Evolutionary conservation across 2,888 invertebrate species (phyloP).

Genomic region (Leptogaster cylindrica): DNA sequence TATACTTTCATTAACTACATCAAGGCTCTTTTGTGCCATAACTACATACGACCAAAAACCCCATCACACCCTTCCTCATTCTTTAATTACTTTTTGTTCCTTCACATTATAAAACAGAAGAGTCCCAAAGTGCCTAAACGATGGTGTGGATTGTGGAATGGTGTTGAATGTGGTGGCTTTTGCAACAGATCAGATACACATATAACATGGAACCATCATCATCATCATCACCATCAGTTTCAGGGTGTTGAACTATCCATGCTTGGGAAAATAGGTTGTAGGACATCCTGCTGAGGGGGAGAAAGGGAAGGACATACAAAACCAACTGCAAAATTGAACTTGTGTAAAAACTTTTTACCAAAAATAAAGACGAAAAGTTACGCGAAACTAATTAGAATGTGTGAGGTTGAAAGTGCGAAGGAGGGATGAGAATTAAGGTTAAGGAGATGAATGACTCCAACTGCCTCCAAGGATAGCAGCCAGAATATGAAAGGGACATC

Average conservation of each 20-base stretch:
- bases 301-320: no score
- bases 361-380: neutral
- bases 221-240: neutral
- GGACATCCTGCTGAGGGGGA: no score
- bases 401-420: neutral
- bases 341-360: neutral
- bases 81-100: slow-evolving; percentile 30
- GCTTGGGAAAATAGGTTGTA: no score
- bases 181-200: neutral
- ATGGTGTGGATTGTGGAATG: no score
- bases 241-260: no score
- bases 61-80: neutral
- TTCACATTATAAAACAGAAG: slow-evolving; percentile 25
- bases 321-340: neutral
- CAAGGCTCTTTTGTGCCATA: neutral
- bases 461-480: no score
- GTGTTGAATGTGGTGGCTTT: neutral
- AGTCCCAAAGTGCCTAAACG: neutral
- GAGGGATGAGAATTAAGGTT: neutral
- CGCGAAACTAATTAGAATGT: slow-evolving; percentile 1
- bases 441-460: neutral
- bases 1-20: slow-evolving; percentile 19
- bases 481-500: neutral
- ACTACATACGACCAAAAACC: slow-evolving; percentile 1
- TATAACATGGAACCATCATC: neutral